Conservation (phyloP, 2,888 invertebrate genomes). For the Ennomos quercinarius region DNA sequence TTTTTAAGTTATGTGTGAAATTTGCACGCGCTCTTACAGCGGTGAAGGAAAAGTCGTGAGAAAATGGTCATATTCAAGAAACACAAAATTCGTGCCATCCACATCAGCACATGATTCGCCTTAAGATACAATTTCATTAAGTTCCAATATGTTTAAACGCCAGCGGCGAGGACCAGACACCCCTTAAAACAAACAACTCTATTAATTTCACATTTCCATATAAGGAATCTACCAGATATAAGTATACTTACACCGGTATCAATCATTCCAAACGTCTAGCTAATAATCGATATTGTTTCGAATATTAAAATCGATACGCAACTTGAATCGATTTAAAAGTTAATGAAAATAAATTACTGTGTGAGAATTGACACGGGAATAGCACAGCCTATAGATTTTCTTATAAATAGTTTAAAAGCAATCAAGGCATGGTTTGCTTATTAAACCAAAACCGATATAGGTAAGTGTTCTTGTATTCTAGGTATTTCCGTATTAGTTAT, state of each 20-base stretch:
- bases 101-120: constrained; percentile 29
- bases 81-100: too few relatives aligned
- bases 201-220: constrained; percentile 69
- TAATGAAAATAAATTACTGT: constrained; percentile 59
- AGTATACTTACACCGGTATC: constrained; percentile 66
- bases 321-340: constrained; percentile 59
- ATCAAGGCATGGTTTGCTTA: too few relatives aligned
- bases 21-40: too few relatives aligned
- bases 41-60: too few relatives aligned
- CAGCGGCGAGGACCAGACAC: constrained; percentile 63
- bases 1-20: too few relatives aligned
- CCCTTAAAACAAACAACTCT: constrained; percentile 81
- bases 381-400: constrained; percentile 17
- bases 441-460: too few relatives aligned
- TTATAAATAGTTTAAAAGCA: too few relatives aligned
- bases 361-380: constrained; percentile 40
- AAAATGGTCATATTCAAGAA: too few relatives aligned
- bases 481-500: too few relatives aligned
- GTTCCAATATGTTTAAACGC: constrained; percentile 62
- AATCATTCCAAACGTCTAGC: constrained; percentile 68
- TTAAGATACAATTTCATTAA: constrained; percentile 67
- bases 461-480: too few relatives aligned
- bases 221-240: constrained; percentile 57
- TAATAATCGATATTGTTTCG: constrained; percentile 67
- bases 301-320: constrained; percentile 64